Evolutionary conservation across 2,797 vertebrate genomes (phyloP), one percentile per base, ranked within the genome.

Genomic region (Scarus forsteni): DNA sequence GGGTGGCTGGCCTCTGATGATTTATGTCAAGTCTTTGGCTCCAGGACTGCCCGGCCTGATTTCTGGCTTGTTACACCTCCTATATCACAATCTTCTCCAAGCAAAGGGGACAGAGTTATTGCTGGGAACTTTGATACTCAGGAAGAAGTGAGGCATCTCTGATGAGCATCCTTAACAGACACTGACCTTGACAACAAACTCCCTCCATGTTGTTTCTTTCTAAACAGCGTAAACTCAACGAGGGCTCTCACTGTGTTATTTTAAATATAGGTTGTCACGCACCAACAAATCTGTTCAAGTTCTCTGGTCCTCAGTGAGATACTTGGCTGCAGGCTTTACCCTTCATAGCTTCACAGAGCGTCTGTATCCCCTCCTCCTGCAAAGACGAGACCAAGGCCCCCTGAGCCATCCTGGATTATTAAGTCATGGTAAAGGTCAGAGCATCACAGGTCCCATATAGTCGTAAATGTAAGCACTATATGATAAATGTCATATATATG

Each of bases 381-480:
- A 55, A 65, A 62, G 58, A 60, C 8, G 10, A 62, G 63, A 45
- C 58, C 42, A 16, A 55, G 46, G 14, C 51, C 50, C 67, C 18
- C 58, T 10, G 70, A 82, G 74, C 57, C 39, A 39, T 65, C 48
- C 65, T 34, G 10, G 53, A 60, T 74, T 51, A 79, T 79, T 27
- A 73, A 66, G 62, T 68, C 71, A 59, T 1, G 6, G 42, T 53
- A 62, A 81, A 89, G 77, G 83, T 69, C 81, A 79, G 51, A 27
- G 51, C 43, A 11, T 64, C 42, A 39, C 3, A 11, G 48, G 43
- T 70, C 27, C 19, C 36, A 52, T 73, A 50, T 11, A 43, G 60
- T 19, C 42, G 69, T 52, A 52, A 48, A 66, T 66, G 70, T 45
- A 62, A 42, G 12, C 70, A 43, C 42, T 54, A 66, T 68, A 73